These are phyloP conservation scores for Anaspis maculata DNA, from an alignment of 2,888 invertebrate genomes.

Conservation along the genomic window DNA sequence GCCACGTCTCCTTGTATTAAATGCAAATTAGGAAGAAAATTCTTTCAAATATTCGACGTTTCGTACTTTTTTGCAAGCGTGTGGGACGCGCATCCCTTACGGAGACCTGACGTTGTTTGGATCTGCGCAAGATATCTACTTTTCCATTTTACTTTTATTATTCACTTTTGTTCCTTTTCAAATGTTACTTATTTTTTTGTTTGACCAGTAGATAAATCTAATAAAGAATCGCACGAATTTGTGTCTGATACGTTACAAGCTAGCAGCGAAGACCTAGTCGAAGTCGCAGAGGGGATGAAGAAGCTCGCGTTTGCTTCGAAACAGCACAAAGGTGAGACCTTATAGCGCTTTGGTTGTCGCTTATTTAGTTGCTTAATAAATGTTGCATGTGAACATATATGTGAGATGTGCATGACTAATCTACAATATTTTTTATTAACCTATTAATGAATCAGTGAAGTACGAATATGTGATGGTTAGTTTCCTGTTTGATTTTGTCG, in stretches of 20 bases:
- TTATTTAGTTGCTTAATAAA: constrained; percentile 6
- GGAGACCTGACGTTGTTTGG: too few relatives aligned
- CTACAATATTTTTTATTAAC: neutral
- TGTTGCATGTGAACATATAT: constrained; percentile 1
- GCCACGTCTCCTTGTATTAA: too few relatives aligned
- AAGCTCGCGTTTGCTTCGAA: constrained; percentile 52
- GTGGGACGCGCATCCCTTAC: neutral
- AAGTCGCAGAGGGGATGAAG: constrained; percentile 69
- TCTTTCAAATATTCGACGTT: too few relatives aligned
- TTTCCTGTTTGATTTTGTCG: constrained; percentile 47
- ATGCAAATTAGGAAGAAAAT: too few relatives aligned
- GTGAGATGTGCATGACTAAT: too few relatives aligned
- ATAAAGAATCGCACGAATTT: constrained; percentile 56
- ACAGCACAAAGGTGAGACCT: constrained; percentile 40
- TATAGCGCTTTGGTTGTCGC: constrained; percentile 2
- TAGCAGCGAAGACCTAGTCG: constrained; percentile 57
- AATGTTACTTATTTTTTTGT: constrained; percentile 21
- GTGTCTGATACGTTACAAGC: constrained; percentile 67
- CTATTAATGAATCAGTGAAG: too few relatives aligned
- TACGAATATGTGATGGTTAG: constrained; percentile 37
- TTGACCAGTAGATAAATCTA: constrained; percentile 28
- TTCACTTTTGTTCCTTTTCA: neutral
- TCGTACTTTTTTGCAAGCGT: too few relatives aligned
- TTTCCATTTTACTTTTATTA: neutral
- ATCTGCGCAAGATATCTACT: neutral